phyloP scores from a whole-genome alignment of 1,140 invertebrate species.

The Agrilus planipennis region DNA sequence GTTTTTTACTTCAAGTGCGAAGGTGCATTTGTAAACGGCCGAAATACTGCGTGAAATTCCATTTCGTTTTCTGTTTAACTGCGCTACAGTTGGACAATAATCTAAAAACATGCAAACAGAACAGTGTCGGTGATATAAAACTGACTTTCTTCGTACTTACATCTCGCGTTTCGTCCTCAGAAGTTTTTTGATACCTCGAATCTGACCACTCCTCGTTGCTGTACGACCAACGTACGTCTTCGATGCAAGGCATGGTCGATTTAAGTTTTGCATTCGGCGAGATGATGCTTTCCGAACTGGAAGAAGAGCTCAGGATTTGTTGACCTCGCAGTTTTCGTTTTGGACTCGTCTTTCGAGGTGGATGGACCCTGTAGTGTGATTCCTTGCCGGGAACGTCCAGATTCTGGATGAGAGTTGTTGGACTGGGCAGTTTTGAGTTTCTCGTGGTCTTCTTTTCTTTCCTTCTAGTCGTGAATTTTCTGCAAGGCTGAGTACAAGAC shows the following conservation, averaged over 20 bases:
- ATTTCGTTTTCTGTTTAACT: too few species aligned
- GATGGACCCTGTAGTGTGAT: slow-evolving; percentile 22
- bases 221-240: slow-evolving; percentile 28
- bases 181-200: slow-evolving; percentile 28
- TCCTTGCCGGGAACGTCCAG: slow-evolving; percentile 29
- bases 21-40: too few species aligned
- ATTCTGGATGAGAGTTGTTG: slow-evolving; percentile 34
- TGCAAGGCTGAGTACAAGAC: slow-evolving; percentile 22
- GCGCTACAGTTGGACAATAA: too few species aligned
- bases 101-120: background rate
- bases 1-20: too few species aligned
- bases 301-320: slow-evolving; percentile 36
- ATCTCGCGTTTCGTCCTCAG: slow-evolving; percentile 31
- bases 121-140: background rate
- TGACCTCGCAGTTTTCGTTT: slow-evolving; percentile 36
- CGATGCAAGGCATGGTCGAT: slow-evolving; percentile 30
- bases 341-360: slow-evolving; percentile 36
- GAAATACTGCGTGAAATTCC: too few species aligned
- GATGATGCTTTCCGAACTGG: slow-evolving; percentile 39
- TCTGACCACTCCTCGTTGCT: slow-evolving; percentile 20
- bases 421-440: slow-evolving; percentile 34
- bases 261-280: slow-evolving; percentile 29
- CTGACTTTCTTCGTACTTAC: too few species aligned
- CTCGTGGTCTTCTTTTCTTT: slow-evolving; percentile 30
- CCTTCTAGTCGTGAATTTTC: slow-evolving; percentile 42